A percentile compares a stretch with the other conserved stretches of the same genome.
phyloP scores from a whole-genome alignment of 2,797 vertebrate species.

The Hippoglossus hippoglossus region DNA sequence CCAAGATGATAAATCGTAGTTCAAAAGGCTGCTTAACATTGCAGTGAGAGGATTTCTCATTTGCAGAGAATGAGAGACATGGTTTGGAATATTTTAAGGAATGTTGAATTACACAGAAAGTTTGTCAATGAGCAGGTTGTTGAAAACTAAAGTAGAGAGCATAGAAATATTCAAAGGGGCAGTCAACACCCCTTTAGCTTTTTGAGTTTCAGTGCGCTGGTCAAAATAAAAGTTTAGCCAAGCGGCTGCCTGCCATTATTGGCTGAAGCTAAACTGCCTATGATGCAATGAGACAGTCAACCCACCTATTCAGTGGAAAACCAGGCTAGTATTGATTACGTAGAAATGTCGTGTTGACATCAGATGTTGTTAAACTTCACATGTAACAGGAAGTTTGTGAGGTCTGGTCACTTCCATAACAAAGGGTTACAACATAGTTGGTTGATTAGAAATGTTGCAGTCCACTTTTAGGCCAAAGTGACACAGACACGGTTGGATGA shows the following conservation, averaged over 20 bases:
- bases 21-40: conserved; percentile 49
- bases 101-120: conserved; percentile 10
- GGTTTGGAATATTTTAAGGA: conserved; percentile 31
- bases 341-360: no score
- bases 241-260: no score
- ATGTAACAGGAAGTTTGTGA: no score
- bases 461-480: not conserved
- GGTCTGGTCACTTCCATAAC: no score
- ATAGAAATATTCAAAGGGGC: conserved; percentile 2
- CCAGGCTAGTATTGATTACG: no score
- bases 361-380: no score
- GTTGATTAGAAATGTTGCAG: no score
- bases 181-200: not conserved
- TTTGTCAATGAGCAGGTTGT: conserved; percentile 32
- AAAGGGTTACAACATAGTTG: no score
- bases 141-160: conserved; percentile 1
- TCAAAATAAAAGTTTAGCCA: no score
- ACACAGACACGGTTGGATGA: conserved; percentile 1
- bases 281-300: no score
- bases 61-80: conserved; percentile 24
- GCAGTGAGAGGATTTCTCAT: conserved; percentile 16
- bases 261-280: no score
- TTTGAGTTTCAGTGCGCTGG: not conserved
- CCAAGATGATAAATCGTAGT: conserved; percentile 53
- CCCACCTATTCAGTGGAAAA: no score